Conservation (phyloP, 1,140 invertebrate genomes). For the Oreohelix idahoensis region DNA sequence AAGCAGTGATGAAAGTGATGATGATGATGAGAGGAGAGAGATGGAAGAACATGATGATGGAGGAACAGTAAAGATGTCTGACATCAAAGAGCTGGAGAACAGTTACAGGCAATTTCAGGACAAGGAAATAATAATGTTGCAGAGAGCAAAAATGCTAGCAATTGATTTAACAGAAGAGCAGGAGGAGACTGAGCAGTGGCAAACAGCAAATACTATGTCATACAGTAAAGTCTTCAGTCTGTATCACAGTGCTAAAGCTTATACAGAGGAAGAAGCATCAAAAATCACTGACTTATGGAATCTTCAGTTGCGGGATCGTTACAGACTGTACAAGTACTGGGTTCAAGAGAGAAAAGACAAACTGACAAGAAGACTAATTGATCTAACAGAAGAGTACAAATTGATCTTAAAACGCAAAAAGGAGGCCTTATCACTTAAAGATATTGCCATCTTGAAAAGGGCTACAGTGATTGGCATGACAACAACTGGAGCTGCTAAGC, state of each 20-base stretch:
- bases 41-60: slow-evolving; percentile 3
- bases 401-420: neutral
- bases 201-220: slow-evolving; percentile 29
- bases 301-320: slow-evolving; percentile 18
- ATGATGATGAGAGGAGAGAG: slow-evolving; percentile 40
- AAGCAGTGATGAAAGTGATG: slow-evolving; percentile 26
- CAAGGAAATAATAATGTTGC: slow-evolving; percentile 10
- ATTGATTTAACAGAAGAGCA: neutral
- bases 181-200: neutral
- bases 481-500: slow-evolving; percentile 63
- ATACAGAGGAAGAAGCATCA: slow-evolving; percentile 37
- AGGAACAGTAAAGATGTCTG: slow-evolving; percentile 19
- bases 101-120: slow-evolving; percentile 42
- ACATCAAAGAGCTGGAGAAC: slow-evolving; percentile 31
- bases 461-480: slow-evolving; percentile 61
- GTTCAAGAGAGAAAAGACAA: slow-evolving; percentile 1
- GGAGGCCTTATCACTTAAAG: slow-evolving; percentile 33
- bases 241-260: slow-evolving; percentile 37
- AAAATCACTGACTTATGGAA: slow-evolving; percentile 34
- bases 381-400: slow-evolving; percentile 13
- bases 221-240: slow-evolving; percentile 42
- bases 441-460: slow-evolving; percentile 36
- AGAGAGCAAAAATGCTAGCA: slow-evolving; percentile 16
- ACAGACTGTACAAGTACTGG: slow-evolving; percentile 43
- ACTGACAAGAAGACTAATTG: neutral